Conservation (phyloP, 1,140 invertebrate genomes). For the Drosophila bifasciata region DNA sequence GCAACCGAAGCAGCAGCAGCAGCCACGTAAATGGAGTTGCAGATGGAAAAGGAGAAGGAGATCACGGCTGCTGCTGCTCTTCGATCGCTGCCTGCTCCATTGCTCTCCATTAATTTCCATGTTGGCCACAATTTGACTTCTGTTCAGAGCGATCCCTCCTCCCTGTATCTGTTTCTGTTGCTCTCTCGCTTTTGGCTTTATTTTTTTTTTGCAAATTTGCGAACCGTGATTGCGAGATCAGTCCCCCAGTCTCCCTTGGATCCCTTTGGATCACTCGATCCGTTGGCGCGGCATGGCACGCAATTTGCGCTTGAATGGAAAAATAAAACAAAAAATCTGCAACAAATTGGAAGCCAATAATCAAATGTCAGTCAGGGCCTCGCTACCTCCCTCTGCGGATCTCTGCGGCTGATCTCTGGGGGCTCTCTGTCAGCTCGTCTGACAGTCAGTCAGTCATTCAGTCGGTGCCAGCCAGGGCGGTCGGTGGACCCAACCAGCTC, state of each 20-base stretch:
- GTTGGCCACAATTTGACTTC: constrained; percentile 81
- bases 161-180: constrained; percentile 3
- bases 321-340: constrained; percentile 55
- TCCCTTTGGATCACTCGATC: too few species aligned
- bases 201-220: constrained; percentile 62
- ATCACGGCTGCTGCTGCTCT: constrained; percentile 50
- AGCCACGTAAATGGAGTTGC: constrained; percentile 1
- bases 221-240: constrained; percentile 62
- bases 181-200: constrained; percentile 24
- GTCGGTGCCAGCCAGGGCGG: constrained; percentile 42
- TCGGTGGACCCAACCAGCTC: constrained; percentile 7
- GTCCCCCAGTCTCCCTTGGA: too few species aligned
- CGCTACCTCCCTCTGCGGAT: constrained; percentile 18
- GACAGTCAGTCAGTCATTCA: constrained; percentile 25
- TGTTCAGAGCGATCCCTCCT: constrained; percentile 42
- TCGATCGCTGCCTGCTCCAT: constrained; percentile 56
- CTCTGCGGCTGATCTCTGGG: constrained; percentile 21
- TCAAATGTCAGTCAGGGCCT: constrained; percentile 81
- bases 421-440: constrained; percentile 6
- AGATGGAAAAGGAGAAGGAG: constrained; percentile 30
- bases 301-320: constrained; percentile 64
- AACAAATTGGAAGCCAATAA: constrained; percentile 84
- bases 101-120: constrained; percentile 76
- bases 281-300: constrained; percentile 43
- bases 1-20: constrained; percentile 10